Evolutionary conservation across 2,888 invertebrate species (phyloP).

Genomic region (Patella pellucida): DNA sequence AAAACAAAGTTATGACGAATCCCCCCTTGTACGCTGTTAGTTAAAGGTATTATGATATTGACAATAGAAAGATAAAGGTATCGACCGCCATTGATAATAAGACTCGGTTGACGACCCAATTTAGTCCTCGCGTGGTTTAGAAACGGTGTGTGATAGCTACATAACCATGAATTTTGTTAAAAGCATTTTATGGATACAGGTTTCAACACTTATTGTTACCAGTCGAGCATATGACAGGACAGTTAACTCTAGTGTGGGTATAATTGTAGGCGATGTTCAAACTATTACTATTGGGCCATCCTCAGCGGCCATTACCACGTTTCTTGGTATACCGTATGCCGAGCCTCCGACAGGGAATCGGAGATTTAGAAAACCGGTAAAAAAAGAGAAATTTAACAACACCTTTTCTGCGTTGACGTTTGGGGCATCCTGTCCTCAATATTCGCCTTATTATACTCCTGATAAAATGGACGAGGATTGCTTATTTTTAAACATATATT

Average conservation of each 20-base stretch:
- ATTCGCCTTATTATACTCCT: neutral
- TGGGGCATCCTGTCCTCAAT: neutral
- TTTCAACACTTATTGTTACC: too few species aligned
- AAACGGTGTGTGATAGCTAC: too few species aligned
- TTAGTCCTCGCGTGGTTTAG: too few species aligned
- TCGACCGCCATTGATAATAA: too few species aligned
- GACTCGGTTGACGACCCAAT: too few species aligned
- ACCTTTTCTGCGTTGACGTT: neutral
- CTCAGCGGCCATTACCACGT: neutral
- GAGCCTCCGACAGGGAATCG: slow-evolving; percentile 9
- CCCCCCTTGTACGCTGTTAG: too few species aligned
- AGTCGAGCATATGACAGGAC: too few species aligned
- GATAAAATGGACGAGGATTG: neutral
- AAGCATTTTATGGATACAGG: too few species aligned
- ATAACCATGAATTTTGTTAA: too few species aligned
- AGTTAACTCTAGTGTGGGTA: neutral
- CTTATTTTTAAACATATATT: neutral
- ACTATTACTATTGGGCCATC: neutral
- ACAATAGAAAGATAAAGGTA: too few species aligned
- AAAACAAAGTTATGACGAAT: too few species aligned
- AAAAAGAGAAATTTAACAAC: neutral
- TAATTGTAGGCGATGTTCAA: neutral
- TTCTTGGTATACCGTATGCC: slow-evolving; percentile 23
- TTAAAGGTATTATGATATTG: too few species aligned
- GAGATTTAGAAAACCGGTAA: slow-evolving; percentile 18